Percentiles rank a stretch among this genome's conserved stretches.
Conservation (phyloP, 1,140 invertebrate species). For the Apis cerana region DNA sequence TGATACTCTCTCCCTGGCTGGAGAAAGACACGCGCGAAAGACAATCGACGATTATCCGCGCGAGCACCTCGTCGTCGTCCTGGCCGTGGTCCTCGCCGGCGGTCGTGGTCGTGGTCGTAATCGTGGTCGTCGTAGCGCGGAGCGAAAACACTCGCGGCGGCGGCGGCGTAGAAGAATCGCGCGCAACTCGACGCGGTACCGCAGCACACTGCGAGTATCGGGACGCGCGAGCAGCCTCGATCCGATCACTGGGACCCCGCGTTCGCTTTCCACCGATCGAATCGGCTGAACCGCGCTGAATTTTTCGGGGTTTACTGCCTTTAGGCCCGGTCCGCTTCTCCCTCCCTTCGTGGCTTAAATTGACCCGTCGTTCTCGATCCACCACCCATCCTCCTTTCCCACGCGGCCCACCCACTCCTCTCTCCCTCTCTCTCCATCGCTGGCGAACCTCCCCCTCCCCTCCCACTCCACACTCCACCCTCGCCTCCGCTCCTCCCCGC, state of each 20-base stretch:
- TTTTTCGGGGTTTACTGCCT: slow-evolving; percentile 69
- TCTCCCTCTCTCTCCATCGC: slow-evolving; percentile 45
- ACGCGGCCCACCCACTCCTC: slow-evolving; percentile 42
- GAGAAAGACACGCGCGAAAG: not conserved
- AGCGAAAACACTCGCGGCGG: not conserved
- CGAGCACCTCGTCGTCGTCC: not conserved
- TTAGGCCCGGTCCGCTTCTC: slow-evolving; percentile 61
- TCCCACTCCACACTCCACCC: slow-evolving; percentile 58
- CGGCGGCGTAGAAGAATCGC: not conserved
- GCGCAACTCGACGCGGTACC: not conserved
- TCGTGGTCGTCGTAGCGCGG: not conserved
- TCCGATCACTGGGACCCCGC: slow-evolving; percentile 58
- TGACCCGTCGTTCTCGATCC: slow-evolving; percentile 71
- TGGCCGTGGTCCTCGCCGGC: not conserved
- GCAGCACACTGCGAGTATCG: not conserved
- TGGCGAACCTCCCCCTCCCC: slow-evolving; percentile 39
- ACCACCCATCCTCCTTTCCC: slow-evolving; percentile 43
- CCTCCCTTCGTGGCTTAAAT: slow-evolving; percentile 65
- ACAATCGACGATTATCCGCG: not conserved
- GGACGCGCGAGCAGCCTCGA: slow-evolving; percentile 41
- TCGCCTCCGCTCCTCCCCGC: slow-evolving; percentile 65
- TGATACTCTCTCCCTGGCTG: not conserved
- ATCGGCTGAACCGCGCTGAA: slow-evolving; percentile 60
- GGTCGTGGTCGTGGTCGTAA: not conserved
- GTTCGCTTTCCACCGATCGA: slow-evolving; percentile 62